Evolutionary conservation across 2,888 invertebrate genomes (phyloP), one percentile per base, ranked within the genome.

Genomic region (Mimumesa dahlbomi): DNA sequence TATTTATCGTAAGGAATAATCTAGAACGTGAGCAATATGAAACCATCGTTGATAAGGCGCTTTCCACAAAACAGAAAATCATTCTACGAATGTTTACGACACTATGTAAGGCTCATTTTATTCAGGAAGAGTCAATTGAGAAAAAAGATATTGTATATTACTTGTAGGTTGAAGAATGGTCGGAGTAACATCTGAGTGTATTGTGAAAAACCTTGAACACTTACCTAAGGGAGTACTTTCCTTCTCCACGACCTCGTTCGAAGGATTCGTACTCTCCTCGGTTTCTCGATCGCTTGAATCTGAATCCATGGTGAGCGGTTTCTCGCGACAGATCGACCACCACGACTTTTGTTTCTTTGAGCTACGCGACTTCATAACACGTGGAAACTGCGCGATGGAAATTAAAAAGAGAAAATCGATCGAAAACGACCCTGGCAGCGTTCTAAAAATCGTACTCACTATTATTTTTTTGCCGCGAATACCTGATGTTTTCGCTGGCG

Each of bases 231-330:
- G 29, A 7, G 64, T 13, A 2, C 21, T 56, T 57, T 49, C 16
- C 14, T 53, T 40, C 14, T 56, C 36, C 5, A 7, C 16, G 29
- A 18, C 9, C 2, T 64, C 49, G 5, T 54, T 31, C 25, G 40
- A 45, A 14, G 34, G 9, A 43, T 66, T 18, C 5, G 2, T 0
- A 1, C 7, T 7, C 0, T 72, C 45, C 29, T 64, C 61, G 11
- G n/a, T 29, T 56, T 79, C 79, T 9, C 38, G 48, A 25, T 80
- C 82, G 18, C 81, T 81, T 5, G 54, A 67, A 46, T 81, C 79
- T 2, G 79, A 81, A 21, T 75, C 72, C 21, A 76, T 34, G 11
- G 71, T 79, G 46, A 75, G 46, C 9, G 82, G 61, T 56, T 79
- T 80, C 19, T 73, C 36, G 1, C 54, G 50, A 29, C 76, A 79